Conservation (phyloP, 1,140 invertebrate genomes). For the Harlomillsia oculata region DNA sequence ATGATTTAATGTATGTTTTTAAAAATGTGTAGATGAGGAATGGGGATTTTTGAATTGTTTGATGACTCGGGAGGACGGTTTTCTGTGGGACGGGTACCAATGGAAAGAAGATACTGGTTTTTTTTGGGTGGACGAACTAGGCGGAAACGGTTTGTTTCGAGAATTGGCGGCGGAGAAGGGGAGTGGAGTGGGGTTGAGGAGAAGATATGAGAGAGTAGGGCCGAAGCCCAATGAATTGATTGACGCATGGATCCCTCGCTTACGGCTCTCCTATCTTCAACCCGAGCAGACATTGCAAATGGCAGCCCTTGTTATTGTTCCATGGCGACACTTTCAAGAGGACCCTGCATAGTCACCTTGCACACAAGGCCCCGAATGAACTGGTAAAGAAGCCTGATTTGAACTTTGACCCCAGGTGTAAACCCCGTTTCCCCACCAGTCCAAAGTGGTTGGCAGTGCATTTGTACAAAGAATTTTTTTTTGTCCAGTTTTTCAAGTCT, state of each 20-base stretch:
- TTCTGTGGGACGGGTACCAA: too few relatives aligned
- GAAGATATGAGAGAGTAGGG: slow-evolving; percentile 6
- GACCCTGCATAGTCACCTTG: too few relatives aligned
- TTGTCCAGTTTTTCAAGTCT: background rate
- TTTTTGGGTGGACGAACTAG: too few relatives aligned
- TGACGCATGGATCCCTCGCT: slow-evolving; percentile 23
- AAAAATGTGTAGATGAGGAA: too few relatives aligned
- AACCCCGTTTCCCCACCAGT: background rate
- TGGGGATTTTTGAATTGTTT: too few relatives aligned
- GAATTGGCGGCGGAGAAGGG: background rate
- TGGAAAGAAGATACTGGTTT: too few relatives aligned
- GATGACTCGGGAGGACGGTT: too few relatives aligned
- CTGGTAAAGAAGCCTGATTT: slow-evolving; percentile 22
- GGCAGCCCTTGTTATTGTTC: slow-evolving; percentile 56
- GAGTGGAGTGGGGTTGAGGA: background rate
- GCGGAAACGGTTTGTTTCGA: too few relatives aligned
- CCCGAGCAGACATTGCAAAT: slow-evolving; percentile 62
- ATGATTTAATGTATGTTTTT: too few relatives aligned
- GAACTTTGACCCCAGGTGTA: background rate
- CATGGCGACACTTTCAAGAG: too few relatives aligned
- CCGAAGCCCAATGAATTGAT: slow-evolving; percentile 21
- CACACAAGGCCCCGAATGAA: slow-evolving; percentile 27
- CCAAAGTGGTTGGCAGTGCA: background rate
- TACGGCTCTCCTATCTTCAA: slow-evolving; percentile 50
- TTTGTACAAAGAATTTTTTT: background rate